phyloP scores from a whole-genome alignment of 2,797 vertebrate genomes.

The Catharus ustulatus region DNA sequence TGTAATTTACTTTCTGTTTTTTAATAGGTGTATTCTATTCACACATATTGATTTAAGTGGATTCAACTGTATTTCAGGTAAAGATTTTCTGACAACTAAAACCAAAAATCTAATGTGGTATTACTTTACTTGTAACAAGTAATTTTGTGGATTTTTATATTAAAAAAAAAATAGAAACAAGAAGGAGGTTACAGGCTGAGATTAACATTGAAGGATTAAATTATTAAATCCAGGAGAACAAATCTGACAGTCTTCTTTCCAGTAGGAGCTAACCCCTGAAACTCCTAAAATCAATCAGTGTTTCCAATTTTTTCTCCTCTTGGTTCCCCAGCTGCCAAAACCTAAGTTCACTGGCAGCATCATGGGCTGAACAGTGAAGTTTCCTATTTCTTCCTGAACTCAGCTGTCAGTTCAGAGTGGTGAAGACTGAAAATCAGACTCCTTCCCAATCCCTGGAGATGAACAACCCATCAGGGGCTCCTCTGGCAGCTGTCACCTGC shows the following conservation, averaged over 20 bases:
- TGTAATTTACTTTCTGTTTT: conserved; percentile 53
- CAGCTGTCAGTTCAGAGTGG: neutral
- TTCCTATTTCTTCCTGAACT: neutral
- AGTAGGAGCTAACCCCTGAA: neutral
- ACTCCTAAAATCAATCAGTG: neutral
- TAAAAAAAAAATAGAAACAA: neutral
- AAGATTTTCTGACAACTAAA: conserved; percentile 70
- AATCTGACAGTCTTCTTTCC: neutral
- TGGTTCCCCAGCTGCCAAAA: neutral
- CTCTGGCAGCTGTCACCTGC: neutral
- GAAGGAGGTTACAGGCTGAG: neutral
- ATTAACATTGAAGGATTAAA: neutral
- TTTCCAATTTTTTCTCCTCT: neutral
- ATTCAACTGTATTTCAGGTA: conserved; percentile 64
- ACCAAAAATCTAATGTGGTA: conserved; percentile 18
- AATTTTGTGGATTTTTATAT: neutral
- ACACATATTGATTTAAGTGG: conserved; percentile 61
- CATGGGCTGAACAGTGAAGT: neutral
- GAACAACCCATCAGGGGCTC: neutral
- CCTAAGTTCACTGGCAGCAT: neutral
- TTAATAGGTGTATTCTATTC: conserved; percentile 53
- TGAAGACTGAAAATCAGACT: neutral
- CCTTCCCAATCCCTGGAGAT: neutral
- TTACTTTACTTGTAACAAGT: conserved; percentile 8
- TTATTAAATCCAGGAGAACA: neutral